phyloP scores from a whole-genome alignment of 2,797 vertebrate species.

The Fringilla coelebs region DNA sequence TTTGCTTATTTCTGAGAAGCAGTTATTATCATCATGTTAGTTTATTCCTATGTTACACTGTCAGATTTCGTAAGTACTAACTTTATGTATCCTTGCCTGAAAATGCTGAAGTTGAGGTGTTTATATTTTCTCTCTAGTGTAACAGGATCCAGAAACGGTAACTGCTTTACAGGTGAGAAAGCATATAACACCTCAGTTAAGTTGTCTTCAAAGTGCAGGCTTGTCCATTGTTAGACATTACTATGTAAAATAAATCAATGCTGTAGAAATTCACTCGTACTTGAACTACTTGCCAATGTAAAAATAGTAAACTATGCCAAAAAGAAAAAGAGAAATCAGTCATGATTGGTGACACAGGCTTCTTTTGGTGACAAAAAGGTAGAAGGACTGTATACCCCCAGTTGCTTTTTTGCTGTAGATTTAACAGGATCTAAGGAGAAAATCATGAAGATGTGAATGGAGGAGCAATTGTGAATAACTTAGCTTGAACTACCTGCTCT shows the following conservation, averaged over 20 bases:
- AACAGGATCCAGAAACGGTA: conserved; percentile 19
- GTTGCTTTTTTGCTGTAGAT: conserved; percentile 30
- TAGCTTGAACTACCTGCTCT: not conserved
- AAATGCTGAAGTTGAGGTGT: conserved; percentile 28
- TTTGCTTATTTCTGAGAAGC: conserved; percentile 1
- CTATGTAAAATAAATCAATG: conserved; percentile 16
- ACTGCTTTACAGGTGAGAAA: conserved; percentile 52
- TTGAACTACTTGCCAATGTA: conserved; percentile 59
- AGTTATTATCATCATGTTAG: not conserved
- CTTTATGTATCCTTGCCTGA: not conserved
- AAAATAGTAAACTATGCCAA: conserved; percentile 40
- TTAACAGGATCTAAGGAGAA: not conserved
- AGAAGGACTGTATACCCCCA: not conserved
- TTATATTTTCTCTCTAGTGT: not conserved
- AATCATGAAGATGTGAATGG: not conserved
- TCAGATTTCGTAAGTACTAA: not conserved
- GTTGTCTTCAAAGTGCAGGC: conserved; percentile 21
- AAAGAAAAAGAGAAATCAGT: not conserved
- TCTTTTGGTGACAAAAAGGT: not conserved
- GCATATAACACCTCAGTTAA: conserved; percentile 48
- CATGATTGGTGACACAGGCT: not conserved
- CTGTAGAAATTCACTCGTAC: conserved; percentile 49
- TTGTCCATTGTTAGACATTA: conserved; percentile 7
- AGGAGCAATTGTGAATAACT: not conserved
- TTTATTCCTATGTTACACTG: not conserved